Evolutionary conservation across 2,113 vertebrate genomes (phyloP).

Genomic region (Engystomops pustulosus): DNA sequence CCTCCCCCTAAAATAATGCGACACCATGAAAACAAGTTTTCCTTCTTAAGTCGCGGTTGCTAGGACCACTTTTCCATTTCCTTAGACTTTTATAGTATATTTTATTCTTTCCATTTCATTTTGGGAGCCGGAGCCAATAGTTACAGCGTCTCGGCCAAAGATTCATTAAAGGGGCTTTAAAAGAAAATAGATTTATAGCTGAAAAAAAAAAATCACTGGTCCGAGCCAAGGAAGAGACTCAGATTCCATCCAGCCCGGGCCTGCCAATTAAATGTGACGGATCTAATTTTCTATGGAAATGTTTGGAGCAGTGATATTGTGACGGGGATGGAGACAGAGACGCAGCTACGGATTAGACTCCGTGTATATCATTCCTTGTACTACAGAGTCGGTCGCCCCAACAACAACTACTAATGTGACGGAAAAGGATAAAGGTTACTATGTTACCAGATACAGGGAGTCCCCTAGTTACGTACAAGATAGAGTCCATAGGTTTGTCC

Average conservation of each 20-base stretch:
- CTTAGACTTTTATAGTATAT: constrained; percentile 67
- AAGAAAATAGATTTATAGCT: constrained; percentile 76
- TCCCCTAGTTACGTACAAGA: no score
- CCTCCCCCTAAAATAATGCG: constrained; percentile 9
- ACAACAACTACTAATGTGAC: no score
- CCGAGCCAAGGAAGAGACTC: not conserved
- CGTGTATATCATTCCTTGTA: not conserved
- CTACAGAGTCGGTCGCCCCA: not conserved
- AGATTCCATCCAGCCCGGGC: not conserved
- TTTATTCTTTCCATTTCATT: constrained; percentile 72
- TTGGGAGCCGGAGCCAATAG: constrained; percentile 73
- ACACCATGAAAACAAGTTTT: constrained; percentile 49
- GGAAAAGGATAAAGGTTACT: no score
- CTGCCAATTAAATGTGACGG: not conserved
- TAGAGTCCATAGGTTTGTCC: no score
- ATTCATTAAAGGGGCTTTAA: constrained; percentile 74
- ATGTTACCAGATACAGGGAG: no score
- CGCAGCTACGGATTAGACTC: constrained; percentile 6
- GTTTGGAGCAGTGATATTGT: constrained; percentile 1
- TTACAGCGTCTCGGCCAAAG: constrained; percentile 74
- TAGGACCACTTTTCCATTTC: constrained; percentile 68
- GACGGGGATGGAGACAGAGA: not conserved
- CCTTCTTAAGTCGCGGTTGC: constrained; percentile 68
- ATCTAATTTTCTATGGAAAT: not conserved
- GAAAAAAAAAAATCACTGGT: constrained; percentile 61